Percentiles rank a stretch among this genome's conserved stretches.
phyloP scores from a whole-genome alignment of 2,888 invertebrate species.

The Plemyria rubiginata region DNA sequence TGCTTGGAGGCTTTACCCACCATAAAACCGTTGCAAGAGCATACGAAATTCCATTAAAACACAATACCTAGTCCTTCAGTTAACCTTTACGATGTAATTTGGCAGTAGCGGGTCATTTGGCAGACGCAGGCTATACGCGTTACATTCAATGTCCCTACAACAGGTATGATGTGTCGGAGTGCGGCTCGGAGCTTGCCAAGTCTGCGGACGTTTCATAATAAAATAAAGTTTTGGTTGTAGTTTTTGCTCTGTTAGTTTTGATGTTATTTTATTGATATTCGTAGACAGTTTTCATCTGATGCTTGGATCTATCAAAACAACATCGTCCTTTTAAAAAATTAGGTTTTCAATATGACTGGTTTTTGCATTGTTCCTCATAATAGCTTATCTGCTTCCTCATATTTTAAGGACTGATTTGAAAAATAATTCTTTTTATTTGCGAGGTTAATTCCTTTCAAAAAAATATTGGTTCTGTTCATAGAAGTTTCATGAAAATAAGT shows the following conservation, averaged over 20 bases:
- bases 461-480: too few relatives aligned
- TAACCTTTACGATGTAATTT: constrained; percentile 80
- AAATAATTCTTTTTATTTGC: too few relatives aligned
- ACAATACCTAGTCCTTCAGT: constrained; percentile 57
- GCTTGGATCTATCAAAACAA: too few relatives aligned
- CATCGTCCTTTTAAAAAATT: too few relatives aligned
- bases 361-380: too few relatives aligned
- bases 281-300: too few relatives aligned
- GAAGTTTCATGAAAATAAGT: too few relatives aligned
- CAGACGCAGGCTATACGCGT: constrained; percentile 46
- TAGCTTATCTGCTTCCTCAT: too few relatives aligned
- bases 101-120: constrained; percentile 71
- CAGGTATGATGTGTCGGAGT: constrained; percentile 40
- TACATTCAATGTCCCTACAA: constrained; percentile 42
- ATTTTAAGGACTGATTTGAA: too few relatives aligned
- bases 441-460: too few relatives aligned
- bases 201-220: constrained; percentile 29
- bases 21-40: constrained; percentile 16
- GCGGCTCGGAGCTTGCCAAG: constrained; percentile 30
- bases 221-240: constrained; percentile 9
- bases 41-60: constrained; percentile 39
- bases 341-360: too few relatives aligned
- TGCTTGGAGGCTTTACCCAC: constrained; percentile 9
- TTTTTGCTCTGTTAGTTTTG: constrained; percentile 7
- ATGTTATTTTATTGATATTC: neutral